Evolutionary conservation across 2,888 invertebrate genomes (phyloP).

Genomic region (Teleogryllus oceanicus): DNA sequence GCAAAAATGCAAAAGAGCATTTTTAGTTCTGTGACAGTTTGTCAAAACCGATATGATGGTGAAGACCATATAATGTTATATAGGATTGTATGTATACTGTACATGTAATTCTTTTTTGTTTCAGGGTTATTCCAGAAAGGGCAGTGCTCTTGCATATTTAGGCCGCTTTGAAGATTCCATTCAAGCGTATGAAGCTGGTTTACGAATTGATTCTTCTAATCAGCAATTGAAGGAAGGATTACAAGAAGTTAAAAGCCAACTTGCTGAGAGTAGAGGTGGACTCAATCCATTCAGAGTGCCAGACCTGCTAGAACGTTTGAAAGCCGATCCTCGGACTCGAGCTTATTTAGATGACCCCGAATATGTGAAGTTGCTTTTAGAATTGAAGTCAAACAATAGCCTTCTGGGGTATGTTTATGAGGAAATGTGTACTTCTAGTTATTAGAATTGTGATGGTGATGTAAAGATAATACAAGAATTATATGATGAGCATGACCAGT

Average conservation of each 20-base stretch:
- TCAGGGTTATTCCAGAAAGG: conserved; percentile 77
- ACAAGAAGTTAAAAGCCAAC: conserved; percentile 56
- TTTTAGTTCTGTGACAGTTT: no score
- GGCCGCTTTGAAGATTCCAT: conserved; percentile 71
- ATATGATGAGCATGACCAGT: no score
- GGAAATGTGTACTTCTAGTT: no score
- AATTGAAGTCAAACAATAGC: conserved; percentile 63
- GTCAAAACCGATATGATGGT: no score
- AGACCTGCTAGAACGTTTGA: conserved; percentile 59
- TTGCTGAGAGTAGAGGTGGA: conserved; percentile 39
- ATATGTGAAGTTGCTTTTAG: conserved; percentile 61
- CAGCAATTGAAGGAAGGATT: conserved; percentile 66
- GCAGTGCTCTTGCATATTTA: conserved; percentile 76
- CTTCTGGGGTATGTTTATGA: conserved; percentile 45
- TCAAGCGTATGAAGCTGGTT: conserved; percentile 68
- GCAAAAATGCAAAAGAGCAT: no score
- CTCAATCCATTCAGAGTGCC: conserved; percentile 57
- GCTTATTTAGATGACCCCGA: conserved; percentile 71
- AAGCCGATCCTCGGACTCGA: conserved; percentile 65
- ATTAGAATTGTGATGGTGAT: no score
- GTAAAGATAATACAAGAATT: no score
- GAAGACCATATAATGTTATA: no score
- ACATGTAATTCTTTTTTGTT: conserved; percentile 33
- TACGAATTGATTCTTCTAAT: conserved; percentile 70
- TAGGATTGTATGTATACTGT: background rate